Conservation (phyloP, 2,888 invertebrate genomes). For the Chesias legatella region DNA sequence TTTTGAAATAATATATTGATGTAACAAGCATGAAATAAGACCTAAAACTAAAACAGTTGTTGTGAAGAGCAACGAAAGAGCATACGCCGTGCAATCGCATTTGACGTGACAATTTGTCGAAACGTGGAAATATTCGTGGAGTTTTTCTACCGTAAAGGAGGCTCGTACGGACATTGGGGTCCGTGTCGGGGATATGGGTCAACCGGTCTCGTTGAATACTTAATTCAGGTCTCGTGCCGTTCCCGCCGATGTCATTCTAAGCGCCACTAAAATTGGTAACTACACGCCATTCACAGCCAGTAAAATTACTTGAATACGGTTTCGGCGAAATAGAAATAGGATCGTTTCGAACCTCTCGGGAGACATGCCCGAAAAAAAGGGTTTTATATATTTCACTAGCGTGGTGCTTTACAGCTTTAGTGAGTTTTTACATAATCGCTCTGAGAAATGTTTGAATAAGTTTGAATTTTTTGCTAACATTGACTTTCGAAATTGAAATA, state of each 20-base stretch:
- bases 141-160: not conserved
- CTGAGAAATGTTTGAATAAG: no score
- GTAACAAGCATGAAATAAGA: no score
- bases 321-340: slow-evolving; percentile 15
- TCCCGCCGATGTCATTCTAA: slow-evolving; percentile 14
- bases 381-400: slow-evolving; percentile 10
- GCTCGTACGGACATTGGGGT: slow-evolving; percentile 1
- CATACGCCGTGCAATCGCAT: no score
- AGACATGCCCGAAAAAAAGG: slow-evolving; percentile 5
- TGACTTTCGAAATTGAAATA: no score
- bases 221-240: slow-evolving; percentile 19
- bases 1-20: no score
- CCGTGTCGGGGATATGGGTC: slow-evolving; percentile 19
- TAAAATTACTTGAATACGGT: slow-evolving; percentile 23
- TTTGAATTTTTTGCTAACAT: no score
- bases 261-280: slow-evolving; percentile 21
- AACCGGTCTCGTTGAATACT: slow-evolving; percentile 26
- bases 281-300: slow-evolving; percentile 15
- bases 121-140: not conserved
- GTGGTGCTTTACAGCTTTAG: not conserved
- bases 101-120: no score
- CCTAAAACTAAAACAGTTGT: no score
- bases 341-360: slow-evolving; percentile 11
- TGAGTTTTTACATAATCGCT: no score
- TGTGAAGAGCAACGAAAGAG: no score